Evolutionary conservation across 2,113 vertebrate genomes (phyloP).

Genomic region (Actinemys pallida): DNA sequence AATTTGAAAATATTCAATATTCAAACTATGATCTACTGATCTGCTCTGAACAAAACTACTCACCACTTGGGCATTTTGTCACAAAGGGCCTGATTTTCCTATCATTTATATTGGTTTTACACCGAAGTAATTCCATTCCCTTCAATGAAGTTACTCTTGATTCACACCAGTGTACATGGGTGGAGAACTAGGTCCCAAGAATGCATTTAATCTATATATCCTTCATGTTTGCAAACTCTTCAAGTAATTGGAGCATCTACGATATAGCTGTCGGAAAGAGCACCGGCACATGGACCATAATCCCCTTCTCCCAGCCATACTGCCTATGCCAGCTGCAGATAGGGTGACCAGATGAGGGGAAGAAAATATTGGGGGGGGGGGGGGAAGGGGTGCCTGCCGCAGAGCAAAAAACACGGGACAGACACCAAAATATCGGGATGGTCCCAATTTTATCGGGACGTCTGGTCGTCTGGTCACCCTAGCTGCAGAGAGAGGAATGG

Average conservation of each 20-base stretch:
- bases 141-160: not conserved
- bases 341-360: too few species aligned
- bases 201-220: not conserved
- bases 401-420: too few species aligned
- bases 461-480: too few species aligned
- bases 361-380: too few species aligned
- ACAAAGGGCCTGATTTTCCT: not conserved
- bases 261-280: not conserved
- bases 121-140: not conserved
- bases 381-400: too few species aligned
- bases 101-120: not conserved
- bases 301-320: accelerated
- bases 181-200: not conserved
- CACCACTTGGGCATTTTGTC: not conserved
- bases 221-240: not conserved
- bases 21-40: not conserved
- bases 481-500: not conserved
- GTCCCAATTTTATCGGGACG: too few species aligned
- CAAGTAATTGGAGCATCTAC: not conserved
- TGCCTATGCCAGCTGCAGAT: accelerated
- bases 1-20: not conserved
- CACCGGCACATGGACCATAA: accelerated
- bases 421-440: too few species aligned
- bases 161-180: not conserved
- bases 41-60: not conserved